phyloP scores from a whole-genome alignment of 2,797 vertebrate species.

The Adrianichthys oophorus region DNA sequence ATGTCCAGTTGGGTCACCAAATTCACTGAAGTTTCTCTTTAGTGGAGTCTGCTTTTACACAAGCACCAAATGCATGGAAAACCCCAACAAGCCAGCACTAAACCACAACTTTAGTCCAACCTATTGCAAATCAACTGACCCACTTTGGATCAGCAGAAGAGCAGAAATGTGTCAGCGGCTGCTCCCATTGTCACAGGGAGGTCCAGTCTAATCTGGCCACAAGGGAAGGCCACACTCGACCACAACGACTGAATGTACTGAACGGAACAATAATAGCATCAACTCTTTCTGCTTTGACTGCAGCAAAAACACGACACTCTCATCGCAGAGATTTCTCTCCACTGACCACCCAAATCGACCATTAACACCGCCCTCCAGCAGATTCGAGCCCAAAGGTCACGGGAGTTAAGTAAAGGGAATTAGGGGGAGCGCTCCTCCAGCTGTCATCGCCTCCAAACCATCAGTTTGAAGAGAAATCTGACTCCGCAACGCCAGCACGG shows the following conservation, averaged over 20 bases:
- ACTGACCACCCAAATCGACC: slow-evolving; percentile 36
- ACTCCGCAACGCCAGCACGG: slow-evolving; percentile 43
- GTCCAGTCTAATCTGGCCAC: slow-evolving; percentile 21
- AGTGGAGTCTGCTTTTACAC: not conserved
- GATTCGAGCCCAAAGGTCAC: slow-evolving; percentile 51
- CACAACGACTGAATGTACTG: slow-evolving; percentile 20
- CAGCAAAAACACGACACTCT: slow-evolving; percentile 6
- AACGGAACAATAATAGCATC: slow-evolving; percentile 9
- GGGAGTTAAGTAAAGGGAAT: slow-evolving; percentile 57
- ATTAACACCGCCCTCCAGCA: slow-evolving; percentile 23
- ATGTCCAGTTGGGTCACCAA: slow-evolving; percentile 30
- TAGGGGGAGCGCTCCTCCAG: slow-evolving; percentile 63
- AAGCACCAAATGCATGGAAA: slow-evolving; percentile 1
- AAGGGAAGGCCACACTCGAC: slow-evolving; percentile 31
- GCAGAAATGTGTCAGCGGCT: slow-evolving; percentile 63
- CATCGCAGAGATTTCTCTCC: slow-evolving; percentile 7
- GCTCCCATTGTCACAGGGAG: slow-evolving; percentile 19
- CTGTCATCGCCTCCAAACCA: slow-evolving; percentile 67
- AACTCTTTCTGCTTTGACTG: slow-evolving; percentile 3
- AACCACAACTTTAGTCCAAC: slow-evolving; percentile 19
- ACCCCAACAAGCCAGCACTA: not conserved
- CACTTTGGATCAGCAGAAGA: slow-evolving; percentile 50
- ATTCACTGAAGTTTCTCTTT: too few species aligned
- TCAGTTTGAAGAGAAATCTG: slow-evolving; percentile 65
- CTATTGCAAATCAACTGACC: slow-evolving; percentile 45